Evolutionary conservation across 2,113 vertebrate genomes (phyloP).

Genomic region (Lampris incognitus): DNA sequence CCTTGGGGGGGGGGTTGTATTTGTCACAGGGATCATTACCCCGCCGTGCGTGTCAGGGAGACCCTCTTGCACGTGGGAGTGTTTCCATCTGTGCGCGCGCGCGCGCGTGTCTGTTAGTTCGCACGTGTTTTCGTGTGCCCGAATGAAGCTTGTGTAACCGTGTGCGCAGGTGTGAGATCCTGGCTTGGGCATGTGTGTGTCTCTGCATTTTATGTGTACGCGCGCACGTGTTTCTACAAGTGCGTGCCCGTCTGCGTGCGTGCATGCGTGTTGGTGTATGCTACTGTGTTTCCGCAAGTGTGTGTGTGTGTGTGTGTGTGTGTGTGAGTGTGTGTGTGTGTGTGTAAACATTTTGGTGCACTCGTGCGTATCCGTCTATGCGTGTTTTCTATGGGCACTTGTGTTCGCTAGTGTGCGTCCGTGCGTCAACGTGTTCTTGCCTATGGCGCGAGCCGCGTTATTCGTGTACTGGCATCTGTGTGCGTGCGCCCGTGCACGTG

Average conservation of each 20-base stretch:
- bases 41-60: not conserved
- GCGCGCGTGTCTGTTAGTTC: not conserved
- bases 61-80: not conserved
- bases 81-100: constrained; percentile 7
- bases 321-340: not conserved
- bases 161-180: not conserved
- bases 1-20: constrained; percentile 1
- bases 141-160: not conserved
- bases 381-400: not conserved
- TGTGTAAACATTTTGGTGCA: not conserved
- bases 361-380: not conserved
- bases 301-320: not conserved
- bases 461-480: not conserved
- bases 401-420: not conserved
- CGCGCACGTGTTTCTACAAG: not conserved
- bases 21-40: constrained; percentile 11
- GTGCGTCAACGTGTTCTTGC: not conserved
- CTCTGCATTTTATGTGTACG: not conserved
- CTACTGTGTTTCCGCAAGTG: not conserved
- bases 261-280: not conserved
- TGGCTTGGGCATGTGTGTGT: not conserved
- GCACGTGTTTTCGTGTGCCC: not conserved
- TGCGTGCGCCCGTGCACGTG: not conserved
- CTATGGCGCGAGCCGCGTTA: too few relatives aligned
- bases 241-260: not conserved